Evolutionary conservation across 1,140 invertebrate genomes (phyloP), one percentile per base, ranked within the genome.

Genomic region (Lepeophtheirus salmonis): DNA sequence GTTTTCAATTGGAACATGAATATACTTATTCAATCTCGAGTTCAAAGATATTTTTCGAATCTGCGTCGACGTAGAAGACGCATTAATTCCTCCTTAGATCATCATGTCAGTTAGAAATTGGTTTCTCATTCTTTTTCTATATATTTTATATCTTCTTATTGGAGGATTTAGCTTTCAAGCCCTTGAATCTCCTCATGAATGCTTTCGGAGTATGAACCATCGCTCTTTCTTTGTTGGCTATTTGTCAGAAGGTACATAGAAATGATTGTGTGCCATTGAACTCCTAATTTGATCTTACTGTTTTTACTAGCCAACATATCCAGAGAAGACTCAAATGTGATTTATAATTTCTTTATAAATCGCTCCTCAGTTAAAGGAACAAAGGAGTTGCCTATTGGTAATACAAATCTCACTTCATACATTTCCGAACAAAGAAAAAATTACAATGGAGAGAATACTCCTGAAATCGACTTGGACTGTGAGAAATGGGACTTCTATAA

Each of bases 401-500:
- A 54, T 14, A 3, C 2, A 14, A 54, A 2, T 17, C n/a, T 18
- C 3, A 3, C 20, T 54, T 12, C 12, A 21, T 20, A 20, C 20
- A 18, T 2, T 17, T 16, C 20, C 16, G n/a, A 20, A 4, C 20
- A 24, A 20, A 54, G 14, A 20, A n/a, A 54, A 20, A 24, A n/a
- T 21, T 54, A 21, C 4, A 20, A 54, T n/a, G n/a, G n/a, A n/a
- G n/a, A n/a, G n/a, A n/a, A n/a, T n/a, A n/a, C n/a, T n/a, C n/a
- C n/a, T n/a, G n/a, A n/a, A n/a, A n/a, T 23, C 13, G 26, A 60
- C 26, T 3, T 41, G 26, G 26, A 17, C 21, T 60, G 57, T 51
- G 16, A 17, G 13, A 60, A 49, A 21, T 60, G 57, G 57, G 49
- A 60, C 23, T 60, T 60, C 41, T 60, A 60, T 20, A 60, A 60